Evolutionary conservation across 2,888 invertebrate species (phyloP).

Genomic region (Apotomis turbidana): DNA sequence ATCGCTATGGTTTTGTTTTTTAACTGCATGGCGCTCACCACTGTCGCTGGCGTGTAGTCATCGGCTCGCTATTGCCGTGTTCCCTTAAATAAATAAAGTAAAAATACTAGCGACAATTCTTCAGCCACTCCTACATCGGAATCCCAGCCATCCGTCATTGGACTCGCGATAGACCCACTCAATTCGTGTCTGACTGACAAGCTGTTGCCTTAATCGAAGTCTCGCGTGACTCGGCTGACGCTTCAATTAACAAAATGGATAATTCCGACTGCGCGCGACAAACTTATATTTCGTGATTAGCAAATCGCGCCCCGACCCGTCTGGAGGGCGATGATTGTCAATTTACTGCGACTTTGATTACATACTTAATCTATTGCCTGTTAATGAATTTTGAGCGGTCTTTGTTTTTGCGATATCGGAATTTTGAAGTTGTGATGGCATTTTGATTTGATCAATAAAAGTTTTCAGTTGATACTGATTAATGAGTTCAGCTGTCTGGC

Average conservation of each 20-base stretch:
- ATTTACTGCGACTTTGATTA: constrained; percentile 41
- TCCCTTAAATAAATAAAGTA: no score
- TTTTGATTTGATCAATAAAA: constrained; percentile 22
- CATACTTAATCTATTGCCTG: constrained; percentile 38
- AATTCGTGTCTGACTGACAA: constrained; percentile 52
- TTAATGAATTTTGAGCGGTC: constrained; percentile 34
- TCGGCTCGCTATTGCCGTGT: no score
- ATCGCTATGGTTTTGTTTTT: no score
- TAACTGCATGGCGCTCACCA: no score
- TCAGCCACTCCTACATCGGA: constrained; percentile 6
- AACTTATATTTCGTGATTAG: constrained; percentile 62
- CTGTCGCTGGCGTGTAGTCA: no score
- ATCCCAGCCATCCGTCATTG: constrained; percentile 60
- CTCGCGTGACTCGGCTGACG: constrained; percentile 68
- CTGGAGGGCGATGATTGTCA: constrained; percentile 45
- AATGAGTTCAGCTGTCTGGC: constrained; percentile 15
- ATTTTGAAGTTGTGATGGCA: constrained; percentile 16
- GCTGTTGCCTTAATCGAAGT: constrained; percentile 58
- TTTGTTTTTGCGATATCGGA: constrained; percentile 32
- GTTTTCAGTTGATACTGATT: constrained; percentile 14
- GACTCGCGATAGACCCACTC: constrained; percentile 69
- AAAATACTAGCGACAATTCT: neutral
- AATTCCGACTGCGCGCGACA: constrained; percentile 62
- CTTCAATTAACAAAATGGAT: constrained; percentile 77
- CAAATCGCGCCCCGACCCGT: constrained; percentile 43